A percentile compares a stretch with the other conserved stretches of the same genome.
These are phyloP conservation scores for Lasioglossum villosulum DNA, from an alignment of 2,888 invertebrate species.

Conservation along the genomic window DNA sequence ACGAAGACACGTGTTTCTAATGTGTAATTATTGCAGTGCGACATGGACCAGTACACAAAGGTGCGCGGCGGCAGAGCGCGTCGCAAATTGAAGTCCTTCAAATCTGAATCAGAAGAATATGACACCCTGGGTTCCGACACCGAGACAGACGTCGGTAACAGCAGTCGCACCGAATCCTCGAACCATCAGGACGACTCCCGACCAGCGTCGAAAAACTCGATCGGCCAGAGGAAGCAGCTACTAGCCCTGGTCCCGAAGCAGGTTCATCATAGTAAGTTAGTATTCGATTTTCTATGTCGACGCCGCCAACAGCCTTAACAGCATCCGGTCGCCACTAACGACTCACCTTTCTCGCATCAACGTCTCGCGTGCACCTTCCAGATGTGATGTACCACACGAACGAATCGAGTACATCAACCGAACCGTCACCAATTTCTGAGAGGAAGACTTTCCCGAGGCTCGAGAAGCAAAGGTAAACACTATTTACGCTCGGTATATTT, in stretches of 20 bases:
- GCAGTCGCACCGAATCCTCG: slow-evolving; percentile 85
- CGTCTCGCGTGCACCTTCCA: slow-evolving; percentile 73
- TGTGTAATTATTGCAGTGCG: slow-evolving; percentile 75
- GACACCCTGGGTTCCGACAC: slow-evolving; percentile 86
- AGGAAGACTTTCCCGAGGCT: slow-evolving; percentile 83
- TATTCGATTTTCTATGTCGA: slow-evolving; percentile 85
- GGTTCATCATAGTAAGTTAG: slow-evolving; percentile 87
- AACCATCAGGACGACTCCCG: slow-evolving; percentile 85
- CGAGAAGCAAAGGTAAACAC: slow-evolving; percentile 80
- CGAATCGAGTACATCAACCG: slow-evolving; percentile 86
- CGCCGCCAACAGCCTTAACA: slow-evolving; percentile 63
- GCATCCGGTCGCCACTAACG: slow-evolving; percentile 69
- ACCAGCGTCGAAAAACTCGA: slow-evolving; percentile 83
- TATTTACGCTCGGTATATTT: not conserved
- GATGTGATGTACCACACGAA: slow-evolving; percentile 85
- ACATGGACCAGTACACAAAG: slow-evolving; percentile 81
- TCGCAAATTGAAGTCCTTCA: slow-evolving; percentile 85
- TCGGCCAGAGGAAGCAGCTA: slow-evolving; percentile 84
- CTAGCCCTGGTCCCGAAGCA: slow-evolving; percentile 85
- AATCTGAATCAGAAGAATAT: slow-evolving; percentile 87
- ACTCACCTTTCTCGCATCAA: slow-evolving; percentile 65
- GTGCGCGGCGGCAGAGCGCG: slow-evolving; percentile 83
- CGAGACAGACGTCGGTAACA: slow-evolving; percentile 85
- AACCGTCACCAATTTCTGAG: slow-evolving; percentile 86
- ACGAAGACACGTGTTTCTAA: not conserved